These are phyloP conservation scores for Drosophila ironensis DNA, from an alignment of 1,140 invertebrate genomes.

Conservation along the genomic window DNA sequence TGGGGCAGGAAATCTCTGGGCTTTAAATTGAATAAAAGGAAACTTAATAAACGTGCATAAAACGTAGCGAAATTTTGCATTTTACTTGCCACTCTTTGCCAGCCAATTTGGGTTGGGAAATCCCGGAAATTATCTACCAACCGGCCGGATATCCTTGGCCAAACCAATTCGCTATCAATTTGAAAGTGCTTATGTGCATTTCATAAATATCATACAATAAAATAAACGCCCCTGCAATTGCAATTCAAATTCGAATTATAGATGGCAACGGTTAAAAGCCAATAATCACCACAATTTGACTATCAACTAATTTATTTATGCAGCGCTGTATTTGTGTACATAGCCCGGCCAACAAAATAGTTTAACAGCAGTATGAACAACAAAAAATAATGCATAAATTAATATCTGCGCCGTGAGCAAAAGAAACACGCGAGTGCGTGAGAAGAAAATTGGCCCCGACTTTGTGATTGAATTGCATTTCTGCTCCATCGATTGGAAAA, in stretches of 20 bases:
- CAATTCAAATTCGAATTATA: slow-evolving; percentile 20
- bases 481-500: slow-evolving; percentile 51
- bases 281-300: slow-evolving; percentile 20
- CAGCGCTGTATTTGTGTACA: neutral
- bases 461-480: slow-evolving; percentile 39
- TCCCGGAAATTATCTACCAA: slow-evolving; percentile 15
- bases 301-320: slow-evolving; percentile 20
- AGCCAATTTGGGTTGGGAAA: no score
- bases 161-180: slow-evolving; percentile 2
- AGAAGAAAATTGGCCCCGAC: slow-evolving; percentile 6
- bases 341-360: no score
- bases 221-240: neutral
- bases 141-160: slow-evolving; percentile 13
- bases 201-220: slow-evolving; percentile 5
- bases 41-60: no score
- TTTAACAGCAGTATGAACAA: no score
- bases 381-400: slow-evolving; percentile 8
- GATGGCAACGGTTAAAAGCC: slow-evolving; percentile 3
- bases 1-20: no score
- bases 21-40: no score
- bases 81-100: no score
- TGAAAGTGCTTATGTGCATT: slow-evolving; percentile 5
- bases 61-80: no score
- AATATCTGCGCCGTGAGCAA: slow-evolving; percentile 4
- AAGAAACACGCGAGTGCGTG: neutral